Evolutionary conservation across 2,888 invertebrate species (phyloP).

Genomic region (Peribatodes rhomboidaria): DNA sequence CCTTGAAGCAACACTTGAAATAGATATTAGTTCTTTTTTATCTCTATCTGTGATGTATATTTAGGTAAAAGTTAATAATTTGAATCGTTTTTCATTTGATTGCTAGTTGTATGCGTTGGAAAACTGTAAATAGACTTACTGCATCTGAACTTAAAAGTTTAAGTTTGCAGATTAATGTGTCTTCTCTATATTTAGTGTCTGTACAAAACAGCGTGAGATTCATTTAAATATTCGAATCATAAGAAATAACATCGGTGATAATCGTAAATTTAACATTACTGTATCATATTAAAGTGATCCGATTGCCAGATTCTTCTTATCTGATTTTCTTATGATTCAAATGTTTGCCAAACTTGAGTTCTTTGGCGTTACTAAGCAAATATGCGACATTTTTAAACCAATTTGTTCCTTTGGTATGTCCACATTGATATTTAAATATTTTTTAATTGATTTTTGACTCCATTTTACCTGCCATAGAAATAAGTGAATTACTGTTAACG

Average conservation of each 20-base stretch:
- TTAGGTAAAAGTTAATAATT: slow-evolving; percentile 84
- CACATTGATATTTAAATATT: slow-evolving; percentile 71
- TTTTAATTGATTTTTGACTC: slow-evolving; percentile 78
- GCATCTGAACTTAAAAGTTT: slow-evolving; percentile 61
- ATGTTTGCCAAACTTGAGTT: slow-evolving; percentile 20
- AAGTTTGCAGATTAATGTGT: slow-evolving; percentile 52
- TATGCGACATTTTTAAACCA: slow-evolving; percentile 62
- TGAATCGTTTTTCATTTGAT: slow-evolving; percentile 73
- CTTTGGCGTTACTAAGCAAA: slow-evolving; percentile 48
- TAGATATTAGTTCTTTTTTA: slow-evolving; percentile 68
- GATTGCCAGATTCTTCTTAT: slow-evolving; percentile 8
- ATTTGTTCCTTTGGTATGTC: slow-evolving; percentile 68
- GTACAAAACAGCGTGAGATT: slow-evolving; percentile 26
- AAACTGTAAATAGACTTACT: slow-evolving; percentile 65
- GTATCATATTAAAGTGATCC: slow-evolving; percentile 7
- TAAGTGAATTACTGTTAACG: slow-evolving; percentile 78
- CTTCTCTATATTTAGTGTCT: slow-evolving; percentile 35
- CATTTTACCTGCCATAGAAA: slow-evolving; percentile 84
- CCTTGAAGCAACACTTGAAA: slow-evolving; percentile 40
- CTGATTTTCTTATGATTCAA: slow-evolving; percentile 35
- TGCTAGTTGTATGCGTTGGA: slow-evolving; percentile 70
- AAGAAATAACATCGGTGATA: slow-evolving; percentile 32
- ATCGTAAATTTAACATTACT: slow-evolving; percentile 11
- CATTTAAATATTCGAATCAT: slow-evolving; percentile 28
- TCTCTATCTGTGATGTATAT: slow-evolving; percentile 85